A percentile compares a stretch with the other conserved stretches of the same genome.
Conservation (phyloP, 2,888 invertebrate species). For the Copidosoma aretas region DNA sequence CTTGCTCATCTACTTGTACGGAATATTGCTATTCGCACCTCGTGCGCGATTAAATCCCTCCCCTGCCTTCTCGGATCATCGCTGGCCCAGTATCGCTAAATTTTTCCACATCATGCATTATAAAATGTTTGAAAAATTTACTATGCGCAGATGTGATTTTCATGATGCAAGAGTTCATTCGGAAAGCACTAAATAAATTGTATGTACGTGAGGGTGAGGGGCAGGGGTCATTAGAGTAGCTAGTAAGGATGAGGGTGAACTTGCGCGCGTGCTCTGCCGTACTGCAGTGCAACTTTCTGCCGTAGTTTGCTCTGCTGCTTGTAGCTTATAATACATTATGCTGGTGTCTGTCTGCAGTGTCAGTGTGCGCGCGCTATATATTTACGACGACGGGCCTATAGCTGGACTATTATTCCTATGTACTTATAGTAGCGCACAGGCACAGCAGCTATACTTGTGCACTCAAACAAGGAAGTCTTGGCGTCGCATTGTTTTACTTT, state of each 20-base stretch:
- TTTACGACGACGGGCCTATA: too few species aligned
- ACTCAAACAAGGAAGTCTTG: constrained; percentile 24
- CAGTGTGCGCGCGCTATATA: not conserved
- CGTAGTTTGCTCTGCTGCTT: constrained; percentile 24
- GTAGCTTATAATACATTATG: not conserved
- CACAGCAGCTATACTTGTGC: too few species aligned
- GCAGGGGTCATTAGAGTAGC: not conserved
- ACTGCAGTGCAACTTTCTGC: constrained; percentile 34
- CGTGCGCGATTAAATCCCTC: too few species aligned
- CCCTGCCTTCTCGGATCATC: too few species aligned
- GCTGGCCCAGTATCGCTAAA: too few species aligned
- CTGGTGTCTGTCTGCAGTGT: not conserved
- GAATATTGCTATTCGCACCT: too few species aligned
- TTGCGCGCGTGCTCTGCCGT: constrained; percentile 33
- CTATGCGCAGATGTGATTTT: constrained; percentile 27
- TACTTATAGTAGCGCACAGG: too few species aligned
- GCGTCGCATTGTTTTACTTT: constrained; percentile 18
- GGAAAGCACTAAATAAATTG: not conserved
- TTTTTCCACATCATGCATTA: too few species aligned
- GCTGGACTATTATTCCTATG: too few species aligned
- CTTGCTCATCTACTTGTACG: too few species aligned
- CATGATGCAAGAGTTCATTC: not conserved
- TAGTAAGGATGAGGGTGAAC: constrained; percentile 18
- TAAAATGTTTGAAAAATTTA: constrained; percentile 15
- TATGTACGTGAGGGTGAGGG: not conserved